These are phyloP conservation scores for Eurois occulta DNA, from an alignment of 2,888 invertebrate genomes.

Conservation along the genomic window DNA sequence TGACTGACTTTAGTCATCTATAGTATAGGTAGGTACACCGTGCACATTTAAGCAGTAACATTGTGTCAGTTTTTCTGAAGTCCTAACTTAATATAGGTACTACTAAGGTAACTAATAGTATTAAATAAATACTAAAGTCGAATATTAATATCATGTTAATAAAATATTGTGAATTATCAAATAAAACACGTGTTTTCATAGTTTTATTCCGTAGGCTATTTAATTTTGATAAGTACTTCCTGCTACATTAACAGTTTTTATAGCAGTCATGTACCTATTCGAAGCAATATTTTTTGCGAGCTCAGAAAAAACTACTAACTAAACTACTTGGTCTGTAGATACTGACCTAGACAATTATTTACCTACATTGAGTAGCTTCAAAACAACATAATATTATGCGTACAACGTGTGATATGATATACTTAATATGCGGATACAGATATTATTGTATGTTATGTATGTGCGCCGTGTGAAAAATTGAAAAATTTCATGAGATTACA, in stretches of 20 bases:
- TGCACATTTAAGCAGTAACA: not conserved
- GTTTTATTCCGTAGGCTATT: slow-evolving; percentile 8
- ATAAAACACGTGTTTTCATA: slow-evolving; percentile 6
- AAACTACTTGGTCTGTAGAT: not conserved
- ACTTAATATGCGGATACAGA: not conserved
- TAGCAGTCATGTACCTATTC: slow-evolving; percentile 14
- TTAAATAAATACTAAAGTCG: not conserved
- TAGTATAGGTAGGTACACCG: no score
- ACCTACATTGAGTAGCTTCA: not conserved
- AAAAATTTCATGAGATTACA: not conserved
- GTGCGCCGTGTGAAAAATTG: not conserved
- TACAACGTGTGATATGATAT: slow-evolving; percentile 2
- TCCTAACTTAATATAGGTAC: not conserved
- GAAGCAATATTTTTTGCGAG: slow-evolving; percentile 27
- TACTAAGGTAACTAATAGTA: not conserved
- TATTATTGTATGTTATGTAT: not conserved
- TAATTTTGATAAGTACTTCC: slow-evolving; percentile 25
- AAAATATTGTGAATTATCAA: slow-evolving; percentile 28
- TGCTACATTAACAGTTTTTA: slow-evolving; percentile 19
- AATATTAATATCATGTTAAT: not conserved
- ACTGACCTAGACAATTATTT: slow-evolving; percentile 54
- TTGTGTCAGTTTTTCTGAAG: not conserved
- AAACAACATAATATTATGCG: slow-evolving; percentile 13
- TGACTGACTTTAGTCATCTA: not conserved
- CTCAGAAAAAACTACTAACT: slow-evolving; percentile 10